A percentile compares a stretch with the other conserved stretches of the same genome.
Evolutionary conservation across 2,888 invertebrate genomes (phyloP).

Genomic region (Lasioglossum morio): DNA sequence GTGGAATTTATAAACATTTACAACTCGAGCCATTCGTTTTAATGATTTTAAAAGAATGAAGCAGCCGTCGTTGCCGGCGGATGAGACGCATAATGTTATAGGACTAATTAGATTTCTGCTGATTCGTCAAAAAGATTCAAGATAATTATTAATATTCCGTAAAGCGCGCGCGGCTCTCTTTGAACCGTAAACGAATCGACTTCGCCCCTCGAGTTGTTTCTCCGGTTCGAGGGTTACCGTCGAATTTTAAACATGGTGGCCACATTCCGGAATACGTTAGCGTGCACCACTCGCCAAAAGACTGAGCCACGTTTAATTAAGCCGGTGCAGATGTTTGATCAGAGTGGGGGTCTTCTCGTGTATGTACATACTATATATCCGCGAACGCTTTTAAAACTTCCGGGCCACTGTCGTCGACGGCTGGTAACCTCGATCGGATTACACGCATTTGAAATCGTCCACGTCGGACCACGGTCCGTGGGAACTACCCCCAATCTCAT

Average conservation of each 20-base stretch:
- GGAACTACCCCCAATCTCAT: slow-evolving; percentile 37
- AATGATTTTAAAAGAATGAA: background rate
- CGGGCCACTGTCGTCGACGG: slow-evolving; percentile 49
- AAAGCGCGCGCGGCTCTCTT: background rate
- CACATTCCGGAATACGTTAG: slow-evolving; percentile 33
- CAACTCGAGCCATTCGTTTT: background rate
- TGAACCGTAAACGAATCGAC: background rate
- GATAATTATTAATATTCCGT: slow-evolving; percentile 6
- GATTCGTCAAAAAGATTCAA: background rate
- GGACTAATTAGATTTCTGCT: background rate
- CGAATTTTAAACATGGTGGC: slow-evolving; percentile 52
- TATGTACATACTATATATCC: background rate
- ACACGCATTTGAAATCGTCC: slow-evolving; percentile 64
- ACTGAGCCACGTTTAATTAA: slow-evolving; percentile 58
- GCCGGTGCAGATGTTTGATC: slow-evolving; percentile 57
- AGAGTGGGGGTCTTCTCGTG: background rate
- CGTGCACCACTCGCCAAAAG: slow-evolving; percentile 43
- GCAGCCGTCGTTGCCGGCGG: background rate
- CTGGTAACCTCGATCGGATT: slow-evolving; percentile 60
- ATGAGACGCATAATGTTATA: background rate
- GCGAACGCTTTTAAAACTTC: slow-evolving; percentile 65
- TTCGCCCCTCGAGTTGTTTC: background rate
- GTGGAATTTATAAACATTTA: background rate
- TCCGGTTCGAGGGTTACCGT: slow-evolving; percentile 23
- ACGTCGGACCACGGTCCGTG: slow-evolving; percentile 24